Base-by-base conservation (phyloP, 2,113 vertebrate genomes). In the Tragelaphus buxtoni region DNA sequence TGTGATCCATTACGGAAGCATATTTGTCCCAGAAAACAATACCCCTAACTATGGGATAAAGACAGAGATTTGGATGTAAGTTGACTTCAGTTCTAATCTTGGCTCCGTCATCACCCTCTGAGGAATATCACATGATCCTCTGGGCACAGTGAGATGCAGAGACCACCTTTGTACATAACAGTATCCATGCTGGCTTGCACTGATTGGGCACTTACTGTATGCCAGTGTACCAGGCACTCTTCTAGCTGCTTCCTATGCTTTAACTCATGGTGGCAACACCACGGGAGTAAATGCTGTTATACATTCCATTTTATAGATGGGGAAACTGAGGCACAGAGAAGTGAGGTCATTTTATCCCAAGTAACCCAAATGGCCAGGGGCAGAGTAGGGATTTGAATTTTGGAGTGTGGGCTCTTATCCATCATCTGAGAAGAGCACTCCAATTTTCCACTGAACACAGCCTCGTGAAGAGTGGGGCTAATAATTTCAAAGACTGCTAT, bases 131-230 rank as follows among this genome's bases (percentile, higher is more conserved):
- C 1, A 45, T 18, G 60, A 24, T 13, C 3, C 3, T 2, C 35
- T 30, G 12, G 7, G 0, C 26, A 4, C 32, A 18, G 7, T 12
- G 32, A 32, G 17, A 2, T 3, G 1, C 20, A 30, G 69, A 58
- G 20, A 4, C 2, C 3, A 9, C 2, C 30, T 51, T 22, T 55
- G 30, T 2, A 7, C 11, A 0, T 9, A 3, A 20, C 39, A 42
- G 39, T 42, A 42, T 42, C 39, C 39, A 39, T 39, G 39, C 7
- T 8, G 7, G 17, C 3, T 30, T 12, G 13, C 4, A 20, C 24
- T 0, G 42, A 30, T 13, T 0, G 35, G 22, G 56, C 5, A 1
- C 30, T 28, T 4, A 11, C 1, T 0, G 4, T 12, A 26, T 20
- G 83, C 90, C 22, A 10, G 45, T 1, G 5, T 49, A 2, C 28